Percentiles rank a stretch among this genome's conserved stretches.
phyloP scores from a whole-genome alignment of 2,888 invertebrate species.

The Augiades crinisus region DNA sequence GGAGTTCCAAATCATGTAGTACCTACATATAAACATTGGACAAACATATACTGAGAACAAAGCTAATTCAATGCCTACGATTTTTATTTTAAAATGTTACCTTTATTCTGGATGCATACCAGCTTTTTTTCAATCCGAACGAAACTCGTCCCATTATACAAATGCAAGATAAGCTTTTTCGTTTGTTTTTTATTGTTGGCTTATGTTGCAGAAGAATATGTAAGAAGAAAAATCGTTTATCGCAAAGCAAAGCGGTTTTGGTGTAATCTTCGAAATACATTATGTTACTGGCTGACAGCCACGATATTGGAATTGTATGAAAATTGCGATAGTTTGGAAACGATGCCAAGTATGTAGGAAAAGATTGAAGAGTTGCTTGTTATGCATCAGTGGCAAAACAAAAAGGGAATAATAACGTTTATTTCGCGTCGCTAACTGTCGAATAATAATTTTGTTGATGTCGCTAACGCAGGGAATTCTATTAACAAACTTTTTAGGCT shows the following conservation, averaged over 20 bases:
- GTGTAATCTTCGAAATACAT: constrained; percentile 26
- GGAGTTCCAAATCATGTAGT: constrained; percentile 54
- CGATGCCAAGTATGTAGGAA: constrained; percentile 63
- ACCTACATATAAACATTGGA: constrained; percentile 15
- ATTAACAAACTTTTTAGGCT: not conserved
- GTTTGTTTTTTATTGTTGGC: not conserved
- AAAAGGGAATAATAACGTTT: constrained; percentile 42
- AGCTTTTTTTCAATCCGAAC: not conserved
- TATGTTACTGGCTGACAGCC: constrained; percentile 61
- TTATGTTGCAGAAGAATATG: not conserved
- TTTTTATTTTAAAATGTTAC: not conserved
- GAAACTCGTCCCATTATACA: constrained; percentile 5
- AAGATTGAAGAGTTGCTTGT: constrained; percentile 59
- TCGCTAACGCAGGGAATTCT: not conserved
- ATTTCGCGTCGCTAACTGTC: constrained; percentile 31
- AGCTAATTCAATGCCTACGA: not conserved
- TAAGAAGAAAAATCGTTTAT: constrained; percentile 7
- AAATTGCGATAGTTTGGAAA: constrained; percentile 48
- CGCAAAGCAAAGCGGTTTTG: not conserved
- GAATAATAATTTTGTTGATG: constrained; percentile 26
- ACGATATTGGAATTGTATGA: constrained; percentile 51
- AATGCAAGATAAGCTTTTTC: not conserved
- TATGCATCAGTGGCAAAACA: constrained; percentile 47
- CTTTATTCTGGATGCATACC: not conserved
- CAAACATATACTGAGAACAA: not conserved